Base-by-base conservation (phyloP, 2,888 invertebrate species). In the Mimachlamys varia region DNA sequence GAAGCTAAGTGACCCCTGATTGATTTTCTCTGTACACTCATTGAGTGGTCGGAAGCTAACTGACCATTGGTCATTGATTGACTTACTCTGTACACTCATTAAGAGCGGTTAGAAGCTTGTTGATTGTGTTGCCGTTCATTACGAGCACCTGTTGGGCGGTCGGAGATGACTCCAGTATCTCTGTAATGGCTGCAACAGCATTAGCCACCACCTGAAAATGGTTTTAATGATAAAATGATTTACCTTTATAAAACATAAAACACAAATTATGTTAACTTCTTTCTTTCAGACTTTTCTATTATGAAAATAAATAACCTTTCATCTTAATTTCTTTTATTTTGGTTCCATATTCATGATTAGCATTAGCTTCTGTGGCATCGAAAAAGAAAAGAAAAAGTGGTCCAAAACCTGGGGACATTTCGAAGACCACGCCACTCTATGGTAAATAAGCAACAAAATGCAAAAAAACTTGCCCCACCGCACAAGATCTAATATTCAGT, bases 161-260 rank as follows among this genome's bases (percentile, higher is more conserved):
- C 19, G 98, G 98, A 95, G 99, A 99, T 1, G 99, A 98, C 97
- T 99, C 99, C 96, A 99, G 99, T 95, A 99, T 99, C 97, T 99
- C 99, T 0, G 99, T 99, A 19, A 99, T 97, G 0, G 99, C 99
- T 0, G 99, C 99, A 0, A 99, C 99, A 0, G 99, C 99, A 97
- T 99, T 99, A 0, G 99, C 99, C 0, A 99, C 99, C 58, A 99
- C 97, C 97, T 98, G 93, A 15, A 93, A 92, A 5, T 91, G 90
- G 49, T 76, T 53, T 38, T 44, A 88, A 19, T n/a, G 44, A 44
- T 58, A 10, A 17, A 89, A 22, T 27, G 88, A 44, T 33, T 49
- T 27, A 22, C n/a, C n/a, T n/a, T n/a, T n/a, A n/a, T n/a, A n/a
- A n/a, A n/a, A 89, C 19, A 50, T 89, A 50, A 19, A 27, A 53